phyloP scores from a whole-genome alignment of 2,888 invertebrate genomes.

The Callinectes sapidus region DNA sequence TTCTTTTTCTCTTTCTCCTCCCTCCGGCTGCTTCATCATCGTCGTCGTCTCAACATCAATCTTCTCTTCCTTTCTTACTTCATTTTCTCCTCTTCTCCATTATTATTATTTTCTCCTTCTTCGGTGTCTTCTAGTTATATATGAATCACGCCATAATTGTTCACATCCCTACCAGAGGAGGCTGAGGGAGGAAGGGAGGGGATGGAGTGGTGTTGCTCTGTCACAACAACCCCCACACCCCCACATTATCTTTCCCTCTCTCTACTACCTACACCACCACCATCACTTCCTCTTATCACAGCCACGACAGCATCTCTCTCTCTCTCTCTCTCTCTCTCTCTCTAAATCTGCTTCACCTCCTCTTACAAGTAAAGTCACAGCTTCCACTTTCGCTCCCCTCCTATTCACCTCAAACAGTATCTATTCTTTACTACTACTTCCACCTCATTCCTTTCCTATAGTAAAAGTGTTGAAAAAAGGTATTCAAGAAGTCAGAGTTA shows the following conservation, averaged over 20 bases:
- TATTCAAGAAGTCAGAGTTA: too few species aligned
- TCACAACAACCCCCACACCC: neutral
- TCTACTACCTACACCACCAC: neutral
- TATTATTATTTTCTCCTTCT: too few species aligned
- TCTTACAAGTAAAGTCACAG: neutral
- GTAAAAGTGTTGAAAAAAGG: too few species aligned
- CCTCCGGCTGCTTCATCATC: too few species aligned
- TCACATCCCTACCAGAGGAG: neutral
- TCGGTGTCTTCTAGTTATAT: too few species aligned
- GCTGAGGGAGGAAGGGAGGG: neutral
- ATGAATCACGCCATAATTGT: neutral
- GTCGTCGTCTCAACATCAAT: neutral
- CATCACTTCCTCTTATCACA: neutral
- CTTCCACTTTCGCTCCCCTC: neutral
- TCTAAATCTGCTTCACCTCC: neutral
- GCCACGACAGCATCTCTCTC: neutral
- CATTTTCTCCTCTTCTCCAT: too few species aligned
- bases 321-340: neutral
- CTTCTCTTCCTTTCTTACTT: neutral
- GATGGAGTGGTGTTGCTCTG: neutral
- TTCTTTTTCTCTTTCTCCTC: too few species aligned
- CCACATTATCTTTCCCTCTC: neutral
- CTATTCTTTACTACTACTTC: too few species aligned
- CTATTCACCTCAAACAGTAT: neutral
- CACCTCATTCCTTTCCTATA: too few species aligned